phyloP scores from a whole-genome alignment of 2,888 invertebrate genomes.

The Alentia gelatinosa region DNA sequence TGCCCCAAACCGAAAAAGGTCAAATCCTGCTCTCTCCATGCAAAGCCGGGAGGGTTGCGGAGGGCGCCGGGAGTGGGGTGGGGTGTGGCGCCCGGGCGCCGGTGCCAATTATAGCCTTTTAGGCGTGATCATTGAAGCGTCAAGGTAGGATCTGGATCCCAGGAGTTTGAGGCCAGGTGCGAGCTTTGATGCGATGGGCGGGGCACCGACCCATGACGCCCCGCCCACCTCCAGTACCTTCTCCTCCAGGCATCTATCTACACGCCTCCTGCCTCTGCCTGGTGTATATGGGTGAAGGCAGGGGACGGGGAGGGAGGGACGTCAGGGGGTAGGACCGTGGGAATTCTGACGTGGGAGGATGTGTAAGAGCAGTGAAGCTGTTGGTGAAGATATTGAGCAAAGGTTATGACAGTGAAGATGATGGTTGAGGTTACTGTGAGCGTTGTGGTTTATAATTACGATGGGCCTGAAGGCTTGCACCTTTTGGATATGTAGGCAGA shows the following conservation, averaged over 20 bases:
- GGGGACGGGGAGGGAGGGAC: background rate
- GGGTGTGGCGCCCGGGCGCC: too few species aligned
- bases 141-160: background rate
- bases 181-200: background rate
- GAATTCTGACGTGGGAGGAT: too few species aligned
- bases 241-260: background rate
- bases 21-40: background rate
- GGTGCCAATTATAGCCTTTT: background rate
- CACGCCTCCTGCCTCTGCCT: background rate
- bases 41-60: background rate
- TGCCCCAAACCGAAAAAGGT: background rate
- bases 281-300: background rate
- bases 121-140: background rate
- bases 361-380: too few species aligned
- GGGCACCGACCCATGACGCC: background rate
- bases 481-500: too few species aligned
- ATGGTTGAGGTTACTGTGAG: too few species aligned
- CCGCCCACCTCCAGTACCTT: background rate
- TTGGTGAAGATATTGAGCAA: too few species aligned
- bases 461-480: too few species aligned
- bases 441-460: too few species aligned
- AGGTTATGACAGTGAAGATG: too few species aligned
- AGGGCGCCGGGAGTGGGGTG: background rate
- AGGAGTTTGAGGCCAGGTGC: background rate
- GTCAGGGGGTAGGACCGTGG: background rate